Percentiles rank a stretch among this genome's conserved stretches.
These are phyloP conservation scores for Leuctra nigra DNA, from an alignment of 2,888 invertebrate species.

Conservation along the genomic window DNA sequence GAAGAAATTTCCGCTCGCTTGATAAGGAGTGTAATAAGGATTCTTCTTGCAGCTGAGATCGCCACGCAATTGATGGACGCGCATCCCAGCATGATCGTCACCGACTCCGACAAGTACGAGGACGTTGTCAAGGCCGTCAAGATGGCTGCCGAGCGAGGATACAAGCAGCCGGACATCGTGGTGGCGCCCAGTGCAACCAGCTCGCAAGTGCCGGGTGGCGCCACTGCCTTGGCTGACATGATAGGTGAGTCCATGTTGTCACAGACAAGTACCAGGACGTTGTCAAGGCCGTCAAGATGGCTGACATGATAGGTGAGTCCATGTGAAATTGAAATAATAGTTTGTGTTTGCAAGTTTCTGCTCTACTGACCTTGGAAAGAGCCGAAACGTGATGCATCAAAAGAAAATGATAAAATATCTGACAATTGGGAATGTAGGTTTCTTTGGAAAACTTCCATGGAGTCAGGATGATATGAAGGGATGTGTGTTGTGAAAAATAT, in stretches of 20 bases:
- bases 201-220: slow-evolving; percentile 21
- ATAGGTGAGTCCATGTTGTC: slow-evolving; percentile 26
- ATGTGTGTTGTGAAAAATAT: no score
- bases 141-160: neutral
- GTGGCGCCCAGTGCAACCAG: slow-evolving; percentile 27
- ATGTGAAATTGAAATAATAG: slow-evolving; percentile 10
- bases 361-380: no score
- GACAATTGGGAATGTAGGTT: no score
- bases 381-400: no score
- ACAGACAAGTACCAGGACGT: slow-evolving; percentile 29
- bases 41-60: slow-evolving; percentile 31
- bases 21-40: no score
- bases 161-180: slow-evolving; percentile 32
- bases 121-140: slow-evolving; percentile 15
- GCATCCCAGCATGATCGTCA: slow-evolving; percentile 32
- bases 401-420: no score
- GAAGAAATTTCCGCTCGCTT: no score
- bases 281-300: neutral
- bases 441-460: no score
- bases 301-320: slow-evolving; percentile 28
- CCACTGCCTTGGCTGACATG: slow-evolving; percentile 30
- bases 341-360: neutral
- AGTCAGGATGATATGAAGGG: no score
- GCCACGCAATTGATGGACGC: slow-evolving; percentile 31
- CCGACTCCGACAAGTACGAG: slow-evolving; percentile 28